Percentiles rank a stretch among this genome's conserved stretches.
Conservation (phyloP, 1,140 invertebrate species). For the Hyles euphorbiae region DNA sequence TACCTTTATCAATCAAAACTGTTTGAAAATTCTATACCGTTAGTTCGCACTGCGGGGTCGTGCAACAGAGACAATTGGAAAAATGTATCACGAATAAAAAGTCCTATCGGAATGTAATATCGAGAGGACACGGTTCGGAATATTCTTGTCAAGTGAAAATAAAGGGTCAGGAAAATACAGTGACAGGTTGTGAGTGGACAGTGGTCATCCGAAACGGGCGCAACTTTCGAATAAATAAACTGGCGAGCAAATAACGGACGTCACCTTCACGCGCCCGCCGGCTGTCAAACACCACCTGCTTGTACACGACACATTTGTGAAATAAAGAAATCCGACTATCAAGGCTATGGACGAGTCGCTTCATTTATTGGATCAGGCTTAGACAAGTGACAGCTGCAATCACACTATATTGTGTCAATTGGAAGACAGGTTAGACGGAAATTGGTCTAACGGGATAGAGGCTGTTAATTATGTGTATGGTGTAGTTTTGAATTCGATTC, state of each 20-base stretch:
- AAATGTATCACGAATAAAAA: constrained; percentile 75
- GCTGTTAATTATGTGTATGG: too few species aligned
- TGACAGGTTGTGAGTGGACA: constrained; percentile 68
- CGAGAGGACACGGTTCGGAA: constrained; percentile 55
- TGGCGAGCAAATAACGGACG: constrained; percentile 50
- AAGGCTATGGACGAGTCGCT: constrained; percentile 20
- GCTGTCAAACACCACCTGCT: constrained; percentile 47
- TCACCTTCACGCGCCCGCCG: constrained; percentile 44
- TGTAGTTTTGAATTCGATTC: too few species aligned
- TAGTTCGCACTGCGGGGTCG: constrained; percentile 63
- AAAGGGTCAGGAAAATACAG: constrained; percentile 68
- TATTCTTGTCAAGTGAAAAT: constrained; percentile 73
- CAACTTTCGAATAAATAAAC: constrained; percentile 71
- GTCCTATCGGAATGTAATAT: constrained; percentile 71
- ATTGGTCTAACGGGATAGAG: too few species aligned
- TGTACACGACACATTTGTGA: constrained; percentile 37
- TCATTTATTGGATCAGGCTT: too few species aligned
- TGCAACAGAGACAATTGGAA: constrained; percentile 71
- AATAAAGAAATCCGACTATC: constrained; percentile 35
- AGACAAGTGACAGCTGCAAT: too few species aligned
- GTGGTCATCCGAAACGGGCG: constrained; percentile 63
- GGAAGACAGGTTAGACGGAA: too few species aligned
- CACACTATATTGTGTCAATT: too few species aligned
- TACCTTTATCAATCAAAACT: constrained; percentile 75
- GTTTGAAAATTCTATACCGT: constrained; percentile 73